Evolutionary conservation across 2,888 invertebrate species (phyloP).

Genomic region (Phortica magna): DNA sequence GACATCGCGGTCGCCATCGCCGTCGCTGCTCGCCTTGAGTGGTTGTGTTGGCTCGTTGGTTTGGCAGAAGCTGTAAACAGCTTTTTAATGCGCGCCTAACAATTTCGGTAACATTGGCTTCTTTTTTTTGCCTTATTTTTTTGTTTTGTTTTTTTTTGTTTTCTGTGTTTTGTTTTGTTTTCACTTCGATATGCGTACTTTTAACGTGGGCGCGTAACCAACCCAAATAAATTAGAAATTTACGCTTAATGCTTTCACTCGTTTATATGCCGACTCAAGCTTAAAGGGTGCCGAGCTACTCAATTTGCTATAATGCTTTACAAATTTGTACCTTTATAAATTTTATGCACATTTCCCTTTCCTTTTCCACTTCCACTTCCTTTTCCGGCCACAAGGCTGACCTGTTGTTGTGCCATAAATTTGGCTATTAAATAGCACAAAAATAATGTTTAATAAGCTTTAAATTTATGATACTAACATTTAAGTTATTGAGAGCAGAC

Average conservation of each 20-base stretch:
- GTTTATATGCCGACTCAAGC: slow-evolving; percentile 5
- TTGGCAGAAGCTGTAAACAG: slow-evolving; percentile 21
- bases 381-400: not conserved
- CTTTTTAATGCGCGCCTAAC: slow-evolving; percentile 47
- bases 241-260: slow-evolving; percentile 50
- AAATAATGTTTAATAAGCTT: slow-evolving; percentile 18
- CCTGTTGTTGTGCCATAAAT: slow-evolving; percentile 27
- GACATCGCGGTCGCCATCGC: not conserved
- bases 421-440: slow-evolving; percentile 41
- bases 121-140: slow-evolving; percentile 14
- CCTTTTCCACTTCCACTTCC: not conserved
- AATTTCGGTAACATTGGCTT: slow-evolving; percentile 40
- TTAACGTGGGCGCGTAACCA: not conserved
- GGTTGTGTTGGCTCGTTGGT: not conserved
- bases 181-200: slow-evolving; percentile 34
- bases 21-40: not conserved
- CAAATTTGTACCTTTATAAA: slow-evolving; percentile 60
- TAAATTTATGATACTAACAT: slow-evolving; percentile 50
- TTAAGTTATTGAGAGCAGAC: slow-evolving; percentile 41
- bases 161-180: not conserved
- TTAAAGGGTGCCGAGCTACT: slow-evolving; percentile 34
- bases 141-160: slow-evolving; percentile 2
- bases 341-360: slow-evolving; percentile 41
- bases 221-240: slow-evolving; percentile 62
- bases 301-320: slow-evolving; percentile 61